These are phyloP conservation scores for Drosophila seguyi DNA, from an alignment of 1,140 invertebrate genomes.

Conservation along the genomic window DNA sequence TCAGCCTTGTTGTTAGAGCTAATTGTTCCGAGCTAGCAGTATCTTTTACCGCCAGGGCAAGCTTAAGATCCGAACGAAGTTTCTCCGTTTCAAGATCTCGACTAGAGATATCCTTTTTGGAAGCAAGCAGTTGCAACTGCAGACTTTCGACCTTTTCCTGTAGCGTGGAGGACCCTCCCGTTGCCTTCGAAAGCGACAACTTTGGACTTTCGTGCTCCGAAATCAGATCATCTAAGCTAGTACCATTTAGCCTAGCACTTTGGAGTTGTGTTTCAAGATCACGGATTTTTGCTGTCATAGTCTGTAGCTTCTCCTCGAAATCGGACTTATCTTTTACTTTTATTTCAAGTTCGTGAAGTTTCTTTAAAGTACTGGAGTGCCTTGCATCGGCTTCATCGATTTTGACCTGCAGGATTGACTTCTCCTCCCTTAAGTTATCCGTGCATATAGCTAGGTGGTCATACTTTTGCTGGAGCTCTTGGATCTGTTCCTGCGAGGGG, in stretches of 20 bases:
- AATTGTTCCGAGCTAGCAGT: neutral
- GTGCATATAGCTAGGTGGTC: slow-evolving; percentile 15
- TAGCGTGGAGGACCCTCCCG: neutral
- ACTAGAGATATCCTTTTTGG: neutral
- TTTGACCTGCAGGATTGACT: slow-evolving; percentile 13
- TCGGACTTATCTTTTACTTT: slow-evolving; percentile 6
- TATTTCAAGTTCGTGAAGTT: neutral
- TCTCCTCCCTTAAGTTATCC: slow-evolving; percentile 40
- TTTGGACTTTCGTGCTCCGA: slow-evolving; percentile 21
- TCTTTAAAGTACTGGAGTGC: neutral
- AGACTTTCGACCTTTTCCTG: slow-evolving; percentile 9
- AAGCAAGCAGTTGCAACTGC: neutral
- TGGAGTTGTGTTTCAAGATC: slow-evolving; percentile 17
- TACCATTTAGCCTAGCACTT: neutral
- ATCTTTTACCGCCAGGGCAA: neutral
- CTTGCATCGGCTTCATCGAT: slow-evolving; percentile 9
- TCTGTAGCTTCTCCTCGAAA: slow-evolving; percentile 3
- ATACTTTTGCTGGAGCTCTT: slow-evolving; percentile 23
- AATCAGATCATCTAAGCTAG: slow-evolving; percentile 10
- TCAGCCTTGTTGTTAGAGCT: neutral
- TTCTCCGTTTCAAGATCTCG: neutral
- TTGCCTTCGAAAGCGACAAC: neutral
- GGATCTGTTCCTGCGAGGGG: neutral
- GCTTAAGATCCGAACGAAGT: slow-evolving; percentile 23
- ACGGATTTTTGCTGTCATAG: slow-evolving; percentile 16